Conservation (phyloP, 2,113 vertebrate species). For the Pontoporia blainvillei region DNA sequence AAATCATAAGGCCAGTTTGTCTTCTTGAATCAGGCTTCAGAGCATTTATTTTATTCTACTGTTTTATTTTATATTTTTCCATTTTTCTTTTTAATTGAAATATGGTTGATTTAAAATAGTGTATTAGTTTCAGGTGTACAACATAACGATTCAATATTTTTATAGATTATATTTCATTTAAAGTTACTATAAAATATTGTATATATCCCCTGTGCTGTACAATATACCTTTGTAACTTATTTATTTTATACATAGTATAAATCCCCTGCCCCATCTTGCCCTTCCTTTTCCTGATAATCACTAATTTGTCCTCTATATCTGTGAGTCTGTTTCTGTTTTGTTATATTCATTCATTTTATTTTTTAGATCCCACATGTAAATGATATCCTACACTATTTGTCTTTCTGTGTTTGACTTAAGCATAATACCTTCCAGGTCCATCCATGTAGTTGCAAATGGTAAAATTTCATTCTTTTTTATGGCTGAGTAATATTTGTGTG, state of each 20-base stretch:
- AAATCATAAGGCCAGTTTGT: not conserved
- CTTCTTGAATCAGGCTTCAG: slow-evolving; percentile 27
- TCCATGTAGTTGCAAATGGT: not conserved
- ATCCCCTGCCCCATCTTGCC: too few relatives aligned
- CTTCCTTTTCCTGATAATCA: too few relatives aligned
- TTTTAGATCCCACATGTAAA: not conserved
- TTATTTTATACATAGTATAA: not conserved
- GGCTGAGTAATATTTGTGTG: not conserved
- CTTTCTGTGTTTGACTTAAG: not conserved
- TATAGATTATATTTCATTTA: too few relatives aligned
- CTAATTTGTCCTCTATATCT: not conserved
- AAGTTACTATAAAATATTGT: too few relatives aligned
- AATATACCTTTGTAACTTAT: not conserved
- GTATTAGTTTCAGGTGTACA: too few relatives aligned
- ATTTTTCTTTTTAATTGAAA: too few relatives aligned
- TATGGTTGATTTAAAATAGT: too few relatives aligned
- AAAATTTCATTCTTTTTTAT: not conserved
- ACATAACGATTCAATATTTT: too few relatives aligned
- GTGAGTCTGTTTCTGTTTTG: not conserved
- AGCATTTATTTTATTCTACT: too few relatives aligned
- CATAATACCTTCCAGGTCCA: not conserved
- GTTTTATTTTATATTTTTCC: too few relatives aligned
- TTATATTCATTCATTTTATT: not conserved
- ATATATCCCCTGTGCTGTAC: too few relatives aligned
- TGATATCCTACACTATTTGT: not conserved